phyloP scores from a whole-genome alignment of 2,888 invertebrate genomes.

The Ceratothoa steindachneri region DNA sequence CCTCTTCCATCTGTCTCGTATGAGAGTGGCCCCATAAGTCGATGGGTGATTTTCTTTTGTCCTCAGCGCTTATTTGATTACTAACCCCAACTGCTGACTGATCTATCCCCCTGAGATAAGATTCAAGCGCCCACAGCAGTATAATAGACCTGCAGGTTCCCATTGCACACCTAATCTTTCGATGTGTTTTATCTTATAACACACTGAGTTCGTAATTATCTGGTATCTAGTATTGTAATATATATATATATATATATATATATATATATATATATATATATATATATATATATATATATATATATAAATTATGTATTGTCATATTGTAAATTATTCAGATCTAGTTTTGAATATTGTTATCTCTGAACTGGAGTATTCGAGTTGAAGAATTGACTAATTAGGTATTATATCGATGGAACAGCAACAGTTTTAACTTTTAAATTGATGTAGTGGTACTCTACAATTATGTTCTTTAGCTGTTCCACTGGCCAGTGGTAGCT shows the following conservation, averaged over 20 bases:
- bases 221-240: constrained; percentile 39
- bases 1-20: not conserved
- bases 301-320: constrained; percentile 34
- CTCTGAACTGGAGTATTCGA: constrained; percentile 29
- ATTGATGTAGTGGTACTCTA: not conserved
- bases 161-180: constrained; percentile 24
- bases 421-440: not conserved
- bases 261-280: not conserved
- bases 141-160: not conserved
- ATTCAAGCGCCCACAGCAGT: not conserved
- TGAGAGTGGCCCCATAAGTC: too few species aligned
- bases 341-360: constrained; percentile 47
- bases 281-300: too few species aligned
- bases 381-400: not conserved
- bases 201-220: constrained; percentile 37
- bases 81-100: too few species aligned
- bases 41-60: too few species aligned
- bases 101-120: not conserved
- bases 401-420: not conserved
- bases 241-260: not conserved
- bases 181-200: constrained; percentile 40
- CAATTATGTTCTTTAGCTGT: not conserved
- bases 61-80: too few species aligned
- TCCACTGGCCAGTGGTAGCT: constrained; percentile 1
- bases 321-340: constrained; percentile 46